Evolutionary conservation across 2,888 invertebrate species (phyloP).

Genomic region (Plagodis pulveraria): DNA sequence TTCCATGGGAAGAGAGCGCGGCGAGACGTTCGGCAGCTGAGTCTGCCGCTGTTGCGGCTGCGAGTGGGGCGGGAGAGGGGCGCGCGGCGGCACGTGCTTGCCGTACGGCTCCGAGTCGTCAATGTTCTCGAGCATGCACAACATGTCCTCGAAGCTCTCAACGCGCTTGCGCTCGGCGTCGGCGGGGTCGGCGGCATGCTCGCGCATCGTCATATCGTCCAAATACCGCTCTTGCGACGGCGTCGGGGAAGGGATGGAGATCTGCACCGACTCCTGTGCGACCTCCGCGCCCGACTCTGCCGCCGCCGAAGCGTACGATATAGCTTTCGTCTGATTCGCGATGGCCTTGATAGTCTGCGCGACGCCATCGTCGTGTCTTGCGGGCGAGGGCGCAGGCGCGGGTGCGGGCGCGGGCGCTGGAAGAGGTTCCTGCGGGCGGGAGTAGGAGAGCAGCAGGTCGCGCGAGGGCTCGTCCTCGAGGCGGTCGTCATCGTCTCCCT

Average conservation of each 20-base stretch:
- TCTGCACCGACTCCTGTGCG: constrained; percentile 87
- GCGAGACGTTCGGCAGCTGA: constrained; percentile 31
- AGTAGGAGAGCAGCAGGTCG: constrained; percentile 66
- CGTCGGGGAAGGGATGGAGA: constrained; percentile 87
- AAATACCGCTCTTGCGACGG: constrained; percentile 87
- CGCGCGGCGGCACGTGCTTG: constrained; percentile 29
- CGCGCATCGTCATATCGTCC: constrained; percentile 86
- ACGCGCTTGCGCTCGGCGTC: constrained; percentile 84
- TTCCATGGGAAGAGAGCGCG: constrained; percentile 27
- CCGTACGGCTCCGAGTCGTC: constrained; percentile 29
- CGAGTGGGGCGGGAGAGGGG: neutral
- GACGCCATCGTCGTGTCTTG: constrained; percentile 38
- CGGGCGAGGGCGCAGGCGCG: constrained; percentile 32
- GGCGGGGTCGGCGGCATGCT: constrained; percentile 78
- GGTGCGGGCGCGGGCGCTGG: constrained; percentile 47
- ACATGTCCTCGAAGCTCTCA: constrained; percentile 88
- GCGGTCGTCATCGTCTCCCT: constrained; percentile 78
- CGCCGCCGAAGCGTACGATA: constrained; percentile 54
- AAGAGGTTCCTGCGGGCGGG: constrained; percentile 46
- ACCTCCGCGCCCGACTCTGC: constrained; percentile 84
- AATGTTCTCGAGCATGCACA: constrained; percentile 89
- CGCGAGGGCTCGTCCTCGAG: constrained; percentile 65
- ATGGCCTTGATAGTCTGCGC: constrained; percentile 80
- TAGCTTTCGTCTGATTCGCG: constrained; percentile 83
- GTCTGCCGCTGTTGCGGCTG: constrained; percentile 2